Evolutionary conservation across 2,888 invertebrate genomes (phyloP).

Genomic region (Ophion costatus): DNA sequence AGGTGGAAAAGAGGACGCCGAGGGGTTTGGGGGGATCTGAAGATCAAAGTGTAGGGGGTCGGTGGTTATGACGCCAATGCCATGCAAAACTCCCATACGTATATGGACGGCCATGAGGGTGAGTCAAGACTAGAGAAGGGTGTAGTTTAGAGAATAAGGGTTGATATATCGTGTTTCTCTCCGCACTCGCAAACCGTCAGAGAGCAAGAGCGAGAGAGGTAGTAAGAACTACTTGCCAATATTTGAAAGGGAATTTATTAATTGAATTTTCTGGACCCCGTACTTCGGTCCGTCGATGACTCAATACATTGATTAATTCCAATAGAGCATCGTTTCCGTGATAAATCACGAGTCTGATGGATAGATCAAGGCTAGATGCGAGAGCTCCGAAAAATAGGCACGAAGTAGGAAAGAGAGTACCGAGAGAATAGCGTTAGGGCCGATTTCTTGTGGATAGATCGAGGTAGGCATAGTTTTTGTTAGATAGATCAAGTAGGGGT

Average conservation of each 20-base stretch:
- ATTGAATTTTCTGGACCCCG: slow-evolving; percentile 33
- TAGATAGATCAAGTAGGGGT: too few species aligned
- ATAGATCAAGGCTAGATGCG: too few species aligned
- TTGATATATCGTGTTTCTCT: slow-evolving; percentile 50
- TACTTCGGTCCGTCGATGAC: not conserved
- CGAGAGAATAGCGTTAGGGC: not conserved
- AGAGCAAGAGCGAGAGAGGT: slow-evolving; percentile 14
- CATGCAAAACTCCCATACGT: slow-evolving; percentile 51
- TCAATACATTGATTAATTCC: not conserved
- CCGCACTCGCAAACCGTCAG: slow-evolving; percentile 26
- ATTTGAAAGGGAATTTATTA: slow-evolving; percentile 45
- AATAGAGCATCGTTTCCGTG: not conserved
- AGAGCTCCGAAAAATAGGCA: too few species aligned
- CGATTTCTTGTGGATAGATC: slow-evolving; percentile 2
- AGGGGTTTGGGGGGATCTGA: not conserved
- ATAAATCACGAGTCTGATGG: too few species aligned
- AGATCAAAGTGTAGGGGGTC: slow-evolving; percentile 81
- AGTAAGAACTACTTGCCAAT: not conserved
- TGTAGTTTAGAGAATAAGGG: slow-evolving; percentile 55
- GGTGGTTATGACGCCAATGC: slow-evolving; percentile 76
- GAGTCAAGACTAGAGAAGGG: slow-evolving; percentile 44
- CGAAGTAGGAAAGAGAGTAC: not conserved
- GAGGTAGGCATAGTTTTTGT: too few species aligned
- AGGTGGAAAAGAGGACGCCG: slow-evolving; percentile 5
- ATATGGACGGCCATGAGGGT: slow-evolving; percentile 40